Base-by-base conservation (phyloP, 2,113 vertebrate species). In the Pitta sordida region DNA sequence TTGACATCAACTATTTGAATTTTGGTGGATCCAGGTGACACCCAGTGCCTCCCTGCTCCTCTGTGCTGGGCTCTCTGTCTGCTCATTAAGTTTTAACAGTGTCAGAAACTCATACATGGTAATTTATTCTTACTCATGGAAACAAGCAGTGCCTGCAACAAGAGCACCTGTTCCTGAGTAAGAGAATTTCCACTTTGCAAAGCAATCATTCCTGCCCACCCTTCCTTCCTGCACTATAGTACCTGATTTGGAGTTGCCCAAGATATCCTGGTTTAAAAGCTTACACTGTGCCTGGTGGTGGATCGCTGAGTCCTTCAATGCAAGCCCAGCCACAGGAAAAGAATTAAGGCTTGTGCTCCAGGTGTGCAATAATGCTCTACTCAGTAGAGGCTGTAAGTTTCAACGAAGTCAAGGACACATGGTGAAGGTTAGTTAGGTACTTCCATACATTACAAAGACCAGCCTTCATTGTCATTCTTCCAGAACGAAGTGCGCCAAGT, bases 11-110 rank as follows among this genome's bases (percentile, higher is more conserved):
- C n/a, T 21, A 5, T 34, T 68, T 39, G 22, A 85, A 22, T 23
- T 13, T 90, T 0, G 0, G 34, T 63, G 71, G 46, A 65, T 64
- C 15, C 18, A n/a, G 21, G 29, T 3, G 4, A 52, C 20, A 62
- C 20, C 24, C 9, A 10, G 39, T 70, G 27, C 6, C 46, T 27
- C 43, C 14, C 23, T 63, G 15, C 19, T 62, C 18, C 20, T 64
- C 34, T 37, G 8, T 48, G 29, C 23, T 70, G 71, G 21, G 18
- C 27, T 18, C 21, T 73, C 49, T 63, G 15, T 78, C 44, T 39
- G 22, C 34, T 86, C 39, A 53, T 26, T 43, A 41, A 64, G 22
- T 79, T 94, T 79, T 49, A 52, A 15, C 9, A 39, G 15, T 63
- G 30, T n/a, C 43, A 86, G 36, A 86, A 91, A 44, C n/a, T 44